phyloP scores from a whole-genome alignment of 2,113 vertebrate species.

The Brachyhypopomus gauderio region DNA sequence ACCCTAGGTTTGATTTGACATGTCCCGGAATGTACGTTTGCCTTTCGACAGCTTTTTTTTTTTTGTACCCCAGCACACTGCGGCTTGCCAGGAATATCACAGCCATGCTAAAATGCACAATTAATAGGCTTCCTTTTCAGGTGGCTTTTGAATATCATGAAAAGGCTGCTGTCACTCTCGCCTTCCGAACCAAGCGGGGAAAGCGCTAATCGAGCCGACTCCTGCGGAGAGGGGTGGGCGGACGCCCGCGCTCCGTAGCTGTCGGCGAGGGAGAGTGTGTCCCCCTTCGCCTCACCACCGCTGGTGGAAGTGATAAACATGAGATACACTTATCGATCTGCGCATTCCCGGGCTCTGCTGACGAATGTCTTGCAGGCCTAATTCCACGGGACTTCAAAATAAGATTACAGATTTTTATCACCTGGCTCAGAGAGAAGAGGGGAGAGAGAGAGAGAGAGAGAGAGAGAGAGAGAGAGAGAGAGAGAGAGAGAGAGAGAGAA shows the following conservation, averaged over 20 bases:
- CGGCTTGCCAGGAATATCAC: background rate
- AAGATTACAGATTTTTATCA: slow-evolving; percentile 79
- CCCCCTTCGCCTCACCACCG: slow-evolving; percentile 46
- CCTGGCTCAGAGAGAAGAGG: slow-evolving; percentile 60
- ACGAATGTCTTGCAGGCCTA: slow-evolving; percentile 75
- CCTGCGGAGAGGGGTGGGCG: slow-evolving; percentile 26
- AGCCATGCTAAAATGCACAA: slow-evolving; percentile 18
- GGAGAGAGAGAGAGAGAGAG: slow-evolving; percentile 23
- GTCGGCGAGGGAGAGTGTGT: slow-evolving; percentile 30
- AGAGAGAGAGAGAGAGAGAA: slow-evolving; percentile 51
- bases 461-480: slow-evolving; percentile 5
- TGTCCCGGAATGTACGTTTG: background rate
- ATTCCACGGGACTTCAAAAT: slow-evolving; percentile 75
- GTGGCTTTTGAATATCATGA: slow-evolving; percentile 27
- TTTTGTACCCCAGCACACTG: background rate
- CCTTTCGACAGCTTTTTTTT: background rate
- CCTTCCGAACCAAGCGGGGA: slow-evolving; percentile 4
- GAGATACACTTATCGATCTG: slow-evolving; percentile 69
- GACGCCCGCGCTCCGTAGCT: background rate
- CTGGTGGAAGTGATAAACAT: slow-evolving; percentile 64
- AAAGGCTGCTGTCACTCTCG: slow-evolving; percentile 10
- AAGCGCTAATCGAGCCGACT: slow-evolving; percentile 47
- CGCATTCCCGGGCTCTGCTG: slow-evolving; percentile 69
- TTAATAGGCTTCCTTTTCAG: slow-evolving; percentile 18
- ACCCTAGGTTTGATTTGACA: background rate